phyloP scores from a whole-genome alignment of 2,888 invertebrate species.

The Bugulina stolonifera region DNA sequence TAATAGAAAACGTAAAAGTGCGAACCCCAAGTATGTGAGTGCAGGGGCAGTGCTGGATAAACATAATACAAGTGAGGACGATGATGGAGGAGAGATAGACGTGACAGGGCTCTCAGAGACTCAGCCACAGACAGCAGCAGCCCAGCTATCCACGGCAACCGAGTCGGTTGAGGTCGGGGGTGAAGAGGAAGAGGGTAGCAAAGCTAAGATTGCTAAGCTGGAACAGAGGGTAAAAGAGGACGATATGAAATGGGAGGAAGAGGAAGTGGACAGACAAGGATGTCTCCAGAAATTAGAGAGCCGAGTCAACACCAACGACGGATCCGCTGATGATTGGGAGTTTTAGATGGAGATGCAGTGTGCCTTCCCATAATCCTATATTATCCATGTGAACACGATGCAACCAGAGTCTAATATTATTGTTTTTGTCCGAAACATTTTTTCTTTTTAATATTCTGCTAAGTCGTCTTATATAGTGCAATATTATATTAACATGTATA shows the following conservation, averaged over 20 bases:
- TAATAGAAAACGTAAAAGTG: conserved; percentile 70
- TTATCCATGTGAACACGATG: too few species aligned
- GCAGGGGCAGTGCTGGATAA: conserved; percentile 62
- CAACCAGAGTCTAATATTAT: too few species aligned
- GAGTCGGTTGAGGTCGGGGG: not conserved
- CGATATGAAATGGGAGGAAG: conserved; percentile 40
- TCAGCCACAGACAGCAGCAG: conserved; percentile 11
- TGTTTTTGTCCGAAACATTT: too few species aligned
- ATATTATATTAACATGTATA: too few species aligned
- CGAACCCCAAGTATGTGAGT: conserved; percentile 95
- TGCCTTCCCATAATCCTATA: too few species aligned
- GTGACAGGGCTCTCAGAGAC: conserved; percentile 24
- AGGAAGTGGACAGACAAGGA: conserved; percentile 33
- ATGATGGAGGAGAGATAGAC: conserved; percentile 30
- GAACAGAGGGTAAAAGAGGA: conserved; percentile 34
- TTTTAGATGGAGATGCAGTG: too few species aligned
- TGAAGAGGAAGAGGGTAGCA: not conserved
- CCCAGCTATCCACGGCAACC: not conserved
- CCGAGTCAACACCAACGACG: conserved; percentile 34
- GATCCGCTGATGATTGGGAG: conserved; percentile 39
- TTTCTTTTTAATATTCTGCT: too few species aligned
- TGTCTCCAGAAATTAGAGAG: conserved; percentile 41
- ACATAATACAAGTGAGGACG: conserved; percentile 62
- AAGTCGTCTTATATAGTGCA: too few species aligned
- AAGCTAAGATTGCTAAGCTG: conserved; percentile 37